Evolutionary conservation across 2,113 vertebrate species (phyloP).

Genomic region (Dasyornis broadbenti): DNA sequence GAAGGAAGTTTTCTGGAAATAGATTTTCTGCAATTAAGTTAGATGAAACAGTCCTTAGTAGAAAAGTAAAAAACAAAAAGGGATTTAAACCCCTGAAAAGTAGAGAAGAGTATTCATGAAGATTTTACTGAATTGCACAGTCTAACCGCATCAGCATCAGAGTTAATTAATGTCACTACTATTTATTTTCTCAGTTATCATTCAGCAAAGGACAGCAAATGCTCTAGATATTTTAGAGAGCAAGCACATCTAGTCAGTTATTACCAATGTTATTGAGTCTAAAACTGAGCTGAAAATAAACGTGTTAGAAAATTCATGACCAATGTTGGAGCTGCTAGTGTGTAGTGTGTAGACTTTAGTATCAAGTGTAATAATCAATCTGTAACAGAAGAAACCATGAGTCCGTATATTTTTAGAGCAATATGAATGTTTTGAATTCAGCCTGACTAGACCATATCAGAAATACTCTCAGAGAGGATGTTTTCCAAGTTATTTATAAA

Average conservation of each 20-base stretch:
- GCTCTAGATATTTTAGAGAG: not conserved
- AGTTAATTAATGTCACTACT: not conserved
- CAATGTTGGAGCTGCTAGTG: not conserved
- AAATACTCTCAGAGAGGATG: conserved; percentile 6
- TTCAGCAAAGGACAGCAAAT: not conserved
- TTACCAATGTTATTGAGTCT: not conserved
- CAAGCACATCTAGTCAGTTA: not conserved
- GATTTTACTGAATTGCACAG: not conserved
- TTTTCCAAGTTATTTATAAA: conserved; percentile 14
- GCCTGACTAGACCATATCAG: not conserved
- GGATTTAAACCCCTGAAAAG: not conserved
- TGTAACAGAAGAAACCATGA: not conserved
- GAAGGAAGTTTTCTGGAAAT: not conserved
- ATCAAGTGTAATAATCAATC: not conserved
- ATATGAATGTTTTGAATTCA: not conserved
- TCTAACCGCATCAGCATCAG: accelerated
- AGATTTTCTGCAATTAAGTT: not conserved
- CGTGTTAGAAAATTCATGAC: not conserved
- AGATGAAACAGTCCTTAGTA: not conserved
- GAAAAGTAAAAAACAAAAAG: not conserved
- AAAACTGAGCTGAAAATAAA: not conserved
- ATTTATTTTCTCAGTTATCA: not conserved
- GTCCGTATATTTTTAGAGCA: conserved; percentile 5
- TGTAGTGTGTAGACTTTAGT: not conserved
- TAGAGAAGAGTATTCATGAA: not conserved